These are phyloP conservation scores for Phrynocephalus versicolor DNA, from an alignment of 2,113 vertebrate species.

Conservation along the genomic window DNA sequence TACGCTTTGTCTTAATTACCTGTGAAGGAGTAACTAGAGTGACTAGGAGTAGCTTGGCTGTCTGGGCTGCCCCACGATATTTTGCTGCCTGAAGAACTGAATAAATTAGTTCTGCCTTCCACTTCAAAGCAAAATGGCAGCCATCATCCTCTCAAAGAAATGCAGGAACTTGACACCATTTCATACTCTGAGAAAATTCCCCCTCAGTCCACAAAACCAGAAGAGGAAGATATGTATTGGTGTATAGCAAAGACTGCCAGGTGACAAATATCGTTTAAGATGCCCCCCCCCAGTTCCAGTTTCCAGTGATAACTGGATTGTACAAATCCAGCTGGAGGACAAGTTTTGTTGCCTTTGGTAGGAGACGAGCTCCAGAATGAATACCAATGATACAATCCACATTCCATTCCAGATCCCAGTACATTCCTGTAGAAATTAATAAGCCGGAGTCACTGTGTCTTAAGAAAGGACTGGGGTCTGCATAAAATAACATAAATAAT, in stretches of 20 bases:
- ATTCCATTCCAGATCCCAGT: background rate
- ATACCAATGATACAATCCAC: background rate
- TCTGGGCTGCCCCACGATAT: no score
- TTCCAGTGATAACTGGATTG: background rate
- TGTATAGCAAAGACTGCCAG: background rate
- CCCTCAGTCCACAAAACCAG: background rate
- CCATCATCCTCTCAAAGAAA: background rate
- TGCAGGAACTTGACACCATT: background rate
- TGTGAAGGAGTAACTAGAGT: background rate
- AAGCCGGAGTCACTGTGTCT: background rate
- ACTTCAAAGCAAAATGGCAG: background rate
- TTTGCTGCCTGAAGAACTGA: background rate
- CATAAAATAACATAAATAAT: no score
- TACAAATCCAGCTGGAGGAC: background rate
- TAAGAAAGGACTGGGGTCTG: no score
- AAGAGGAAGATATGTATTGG: background rate
- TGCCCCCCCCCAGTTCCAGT: background rate
- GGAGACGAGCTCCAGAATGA: background rate
- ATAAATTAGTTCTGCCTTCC: background rate
- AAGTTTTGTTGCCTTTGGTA: no score
- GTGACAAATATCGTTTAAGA: background rate
- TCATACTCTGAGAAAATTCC: background rate
- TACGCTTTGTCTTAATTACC: background rate
- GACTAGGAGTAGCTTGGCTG: background rate
- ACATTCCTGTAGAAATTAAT: background rate